Evolutionary conservation across 2,888 invertebrate species (phyloP).

Genomic region (Papilio protenor): DNA sequence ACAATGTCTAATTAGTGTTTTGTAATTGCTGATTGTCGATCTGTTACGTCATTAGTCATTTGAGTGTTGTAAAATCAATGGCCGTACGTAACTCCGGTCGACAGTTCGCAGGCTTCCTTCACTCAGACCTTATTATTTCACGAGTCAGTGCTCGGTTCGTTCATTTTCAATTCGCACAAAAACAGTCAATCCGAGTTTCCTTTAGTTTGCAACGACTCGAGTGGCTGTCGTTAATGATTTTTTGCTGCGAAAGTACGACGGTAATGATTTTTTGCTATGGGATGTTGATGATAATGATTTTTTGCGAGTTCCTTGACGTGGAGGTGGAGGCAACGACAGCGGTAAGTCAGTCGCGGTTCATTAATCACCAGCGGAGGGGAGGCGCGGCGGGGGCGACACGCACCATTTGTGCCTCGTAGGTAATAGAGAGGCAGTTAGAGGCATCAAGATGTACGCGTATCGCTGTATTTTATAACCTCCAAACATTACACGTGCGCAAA

Average conservation of each 20-base stretch:
- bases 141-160: slow-evolving; percentile 4
- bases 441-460: too few relatives aligned
- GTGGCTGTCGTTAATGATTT: slow-evolving; percentile 47
- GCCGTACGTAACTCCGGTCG: too few relatives aligned
- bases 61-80: not conserved
- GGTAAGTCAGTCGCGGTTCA: slow-evolving; percentile 47
- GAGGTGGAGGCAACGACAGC: not conserved
- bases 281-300: slow-evolving; percentile 44
- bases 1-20: not conserved
- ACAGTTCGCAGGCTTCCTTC: slow-evolving; percentile 8
- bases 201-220: slow-evolving; percentile 26
- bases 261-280: slow-evolving; percentile 46
- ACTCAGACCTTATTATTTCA: slow-evolving; percentile 21
- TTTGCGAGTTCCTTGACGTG: slow-evolving; percentile 39
- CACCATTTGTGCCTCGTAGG: slow-evolving; percentile 25
- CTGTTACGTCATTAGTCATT: not conserved
- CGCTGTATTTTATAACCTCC: too few relatives aligned
- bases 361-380: slow-evolving; percentile 47
- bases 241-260: slow-evolving; percentile 43
- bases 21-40: not conserved
- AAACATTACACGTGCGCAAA: too few relatives aligned
- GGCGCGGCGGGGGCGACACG: slow-evolving; percentile 21
- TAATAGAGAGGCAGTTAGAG: not conserved
- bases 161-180: slow-evolving; percentile 21
- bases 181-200: slow-evolving; percentile 24